These are phyloP conservation scores for Phyllotreta cruciferae DNA, from an alignment of 2,888 invertebrate species.

Conservation along the genomic window DNA sequence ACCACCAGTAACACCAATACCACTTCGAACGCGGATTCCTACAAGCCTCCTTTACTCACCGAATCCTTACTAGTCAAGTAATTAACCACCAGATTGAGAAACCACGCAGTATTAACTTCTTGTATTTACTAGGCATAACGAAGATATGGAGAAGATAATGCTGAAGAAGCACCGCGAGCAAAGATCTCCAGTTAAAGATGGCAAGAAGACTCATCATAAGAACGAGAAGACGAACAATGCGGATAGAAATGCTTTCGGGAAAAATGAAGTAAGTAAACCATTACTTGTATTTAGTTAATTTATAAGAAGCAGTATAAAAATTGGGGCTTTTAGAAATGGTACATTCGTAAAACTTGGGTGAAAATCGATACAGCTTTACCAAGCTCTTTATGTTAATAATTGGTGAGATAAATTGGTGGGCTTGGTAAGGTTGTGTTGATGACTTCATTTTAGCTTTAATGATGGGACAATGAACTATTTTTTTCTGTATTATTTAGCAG, in stretches of 20 bases:
- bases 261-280: slow-evolving; percentile 43
- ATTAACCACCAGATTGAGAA: slow-evolving; percentile 28
- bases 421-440: no score
- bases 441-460: not conserved
- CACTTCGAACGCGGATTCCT: slow-evolving; percentile 55
- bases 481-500: slow-evolving; percentile 26
- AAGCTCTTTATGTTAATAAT: not conserved
- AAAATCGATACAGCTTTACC: no score
- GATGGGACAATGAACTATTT: not conserved
- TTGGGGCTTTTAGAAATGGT: not conserved
- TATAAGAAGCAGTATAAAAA: not conserved
- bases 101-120: not conserved
- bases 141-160: slow-evolving; percentile 82
- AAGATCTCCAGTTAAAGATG: slow-evolving; percentile 62
- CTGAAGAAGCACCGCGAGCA: slow-evolving; percentile 73
- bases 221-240: slow-evolving; percentile 40
- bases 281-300: not conserved
- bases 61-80: slow-evolving; percentile 66
- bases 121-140: slow-evolving; percentile 71
- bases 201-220: slow-evolving; percentile 51
- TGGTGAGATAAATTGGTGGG: not conserved
- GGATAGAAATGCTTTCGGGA: slow-evolving; percentile 44
- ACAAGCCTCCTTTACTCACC: slow-evolving; percentile 66
- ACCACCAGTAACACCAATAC: slow-evolving; percentile 62
- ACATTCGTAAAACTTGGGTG: no score